A percentile compares a stretch with the other conserved stretches of the same genome.
Evolutionary conservation across 1,140 invertebrate species (phyloP).

Genomic region (Cydia pomonella): DNA sequence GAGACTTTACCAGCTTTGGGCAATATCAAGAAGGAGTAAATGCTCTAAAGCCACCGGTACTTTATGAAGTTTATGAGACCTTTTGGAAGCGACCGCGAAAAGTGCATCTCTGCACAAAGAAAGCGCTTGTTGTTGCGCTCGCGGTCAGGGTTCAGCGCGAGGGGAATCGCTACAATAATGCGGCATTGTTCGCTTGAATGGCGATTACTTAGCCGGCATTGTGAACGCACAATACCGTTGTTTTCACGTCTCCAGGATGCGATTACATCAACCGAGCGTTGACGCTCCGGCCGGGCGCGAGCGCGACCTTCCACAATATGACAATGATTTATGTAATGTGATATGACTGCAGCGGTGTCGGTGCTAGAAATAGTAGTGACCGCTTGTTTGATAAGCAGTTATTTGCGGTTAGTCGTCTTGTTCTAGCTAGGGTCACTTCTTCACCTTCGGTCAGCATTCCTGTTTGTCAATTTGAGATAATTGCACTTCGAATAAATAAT

Average conservation of each 20-base stretch:
- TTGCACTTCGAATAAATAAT: neutral
- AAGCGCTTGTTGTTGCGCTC: neutral
- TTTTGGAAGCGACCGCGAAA: neutral
- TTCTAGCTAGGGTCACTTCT: neutral
- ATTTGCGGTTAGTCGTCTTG: neutral
- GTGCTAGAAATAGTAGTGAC: slow-evolving; percentile 10
- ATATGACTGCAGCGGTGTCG: neutral
- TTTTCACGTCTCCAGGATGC: slow-evolving; percentile 15
- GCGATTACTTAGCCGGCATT: slow-evolving; percentile 10
- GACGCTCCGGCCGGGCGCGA: neutral
- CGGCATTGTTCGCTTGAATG: slow-evolving; percentile 15
- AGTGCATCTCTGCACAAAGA: neutral
- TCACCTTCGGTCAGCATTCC: neutral
- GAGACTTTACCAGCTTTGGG: neutral
- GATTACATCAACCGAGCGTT: slow-evolving; percentile 14
- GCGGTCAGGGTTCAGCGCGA: neutral
- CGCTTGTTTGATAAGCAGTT: neutral
- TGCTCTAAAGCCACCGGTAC: neutral
- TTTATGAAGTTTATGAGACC: neutral
- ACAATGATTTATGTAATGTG: slow-evolving; percentile 19
- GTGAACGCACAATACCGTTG: slow-evolving; percentile 24
- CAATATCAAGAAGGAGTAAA: neutral
- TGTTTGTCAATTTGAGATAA: neutral
- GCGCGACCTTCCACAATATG: slow-evolving; percentile 21
- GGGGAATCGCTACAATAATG: slow-evolving; percentile 2